phyloP scores from a whole-genome alignment of 2,888 invertebrate genomes.

The Phania funesta region DNA sequence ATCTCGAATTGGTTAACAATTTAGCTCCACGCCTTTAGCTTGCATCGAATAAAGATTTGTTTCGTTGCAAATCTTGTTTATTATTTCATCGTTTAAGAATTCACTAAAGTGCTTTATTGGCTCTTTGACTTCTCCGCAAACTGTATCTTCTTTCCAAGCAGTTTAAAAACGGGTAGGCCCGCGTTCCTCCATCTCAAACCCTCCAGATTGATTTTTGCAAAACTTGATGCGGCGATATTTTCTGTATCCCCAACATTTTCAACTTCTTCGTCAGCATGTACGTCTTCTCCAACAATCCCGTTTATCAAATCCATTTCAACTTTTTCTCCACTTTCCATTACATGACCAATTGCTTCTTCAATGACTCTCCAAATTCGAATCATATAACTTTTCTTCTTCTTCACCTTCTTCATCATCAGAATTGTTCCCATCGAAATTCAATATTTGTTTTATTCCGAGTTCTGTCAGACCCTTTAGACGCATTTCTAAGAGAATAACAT shows the following conservation, averaged over 20 bases:
- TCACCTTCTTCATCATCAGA: neutral
- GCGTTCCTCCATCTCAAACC: neutral
- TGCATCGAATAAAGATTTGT: constrained; percentile 18
- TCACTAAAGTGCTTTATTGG: constrained; percentile 10
- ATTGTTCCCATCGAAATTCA: neutral
- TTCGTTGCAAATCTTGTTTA: constrained; percentile 10
- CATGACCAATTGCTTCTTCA: constrained; percentile 29
- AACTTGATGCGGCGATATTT: constrained; percentile 8
- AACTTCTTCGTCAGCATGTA: constrained; percentile 2
- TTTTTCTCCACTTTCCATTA: neutral
- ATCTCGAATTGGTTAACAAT: constrained; percentile 38
- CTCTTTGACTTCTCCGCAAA: constrained; percentile 26
- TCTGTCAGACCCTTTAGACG: no score
- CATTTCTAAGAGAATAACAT: no score
- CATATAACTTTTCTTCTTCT: constrained; percentile 14
- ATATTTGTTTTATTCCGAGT: neutral
- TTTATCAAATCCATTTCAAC: neutral
- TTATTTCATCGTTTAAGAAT: constrained; percentile 4
- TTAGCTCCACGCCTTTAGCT: constrained; percentile 15
- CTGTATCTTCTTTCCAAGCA: constrained; percentile 4
- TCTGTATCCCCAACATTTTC: constrained; percentile 17
- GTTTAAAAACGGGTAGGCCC: constrained; percentile 3
- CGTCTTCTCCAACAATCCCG: constrained; percentile 1
- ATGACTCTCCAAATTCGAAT: constrained; percentile 32
- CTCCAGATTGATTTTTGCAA: neutral